Base-by-base conservation (phyloP, 1,140 invertebrate genomes). In the Heliconius eleuchia region DNA sequence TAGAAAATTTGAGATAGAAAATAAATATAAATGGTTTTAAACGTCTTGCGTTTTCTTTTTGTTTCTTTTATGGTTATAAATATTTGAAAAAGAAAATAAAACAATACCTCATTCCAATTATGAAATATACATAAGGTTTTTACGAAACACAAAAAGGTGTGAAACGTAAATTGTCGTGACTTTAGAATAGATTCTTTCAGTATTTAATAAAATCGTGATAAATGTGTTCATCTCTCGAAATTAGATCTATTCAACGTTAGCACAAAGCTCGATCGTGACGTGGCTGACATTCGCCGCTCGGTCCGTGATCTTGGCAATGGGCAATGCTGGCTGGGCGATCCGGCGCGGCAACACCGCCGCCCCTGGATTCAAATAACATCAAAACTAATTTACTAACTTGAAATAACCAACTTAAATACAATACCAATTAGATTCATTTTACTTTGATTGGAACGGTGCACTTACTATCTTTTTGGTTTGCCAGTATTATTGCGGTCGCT, bases 271-370 rank as follows among this genome's bases (percentile, higher is more conserved):
- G 83, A 78, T 93, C 91, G 92, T 93, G 92, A 94, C 91, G 91
- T 91, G 91, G 89, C 90, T 93, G 92, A 92, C 92, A 94, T 94
- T 94, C 91, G 91, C 89, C 82, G 87, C 88, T 87, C 89, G 86
- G 88, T 86, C 92, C 92, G 91, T 94, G 92, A 94, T 94, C 92
- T 94, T 94, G 92, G 92, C 92, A 94, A 92, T 94, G 92, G 91
- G 91, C 89, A 92, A 92, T 93, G 91, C 88, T 90, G 86, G 89
- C 88, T 92, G 91, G 87, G 88, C 85, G 91, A 86, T 87, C 86
- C 86, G 87, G 82, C 85, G 85, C 89, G 87, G 90, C 90, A 88
- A 88, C 86, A 78, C 83, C 82, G 81, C 77, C 73, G 34, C 23
- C 55, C 42, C 27, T 27, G 2, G 23, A 42, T 74, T 52, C 70